These are phyloP conservation scores for Chroicocephalus ridibundus DNA, from an alignment of 2,113 vertebrate species.

Conservation along the genomic window DNA sequence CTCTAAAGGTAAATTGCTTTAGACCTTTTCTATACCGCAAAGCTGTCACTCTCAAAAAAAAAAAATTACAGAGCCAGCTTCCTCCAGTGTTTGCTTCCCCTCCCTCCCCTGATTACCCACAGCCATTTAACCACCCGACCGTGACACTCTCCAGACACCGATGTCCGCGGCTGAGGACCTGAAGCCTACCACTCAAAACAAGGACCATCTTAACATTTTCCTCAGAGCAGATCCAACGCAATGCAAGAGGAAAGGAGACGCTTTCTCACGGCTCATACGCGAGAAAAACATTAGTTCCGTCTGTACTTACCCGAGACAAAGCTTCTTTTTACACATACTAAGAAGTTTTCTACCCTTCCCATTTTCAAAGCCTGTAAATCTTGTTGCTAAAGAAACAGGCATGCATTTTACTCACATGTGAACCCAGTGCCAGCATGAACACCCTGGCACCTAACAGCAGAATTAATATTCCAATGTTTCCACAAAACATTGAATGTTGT, in stretches of 20 bases:
- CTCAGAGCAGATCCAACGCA: not conserved
- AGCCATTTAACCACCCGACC: not conserved
- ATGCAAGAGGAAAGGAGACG: not conserved
- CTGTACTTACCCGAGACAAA: not conserved
- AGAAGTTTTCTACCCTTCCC: not conserved
- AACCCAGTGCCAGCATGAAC: not conserved
- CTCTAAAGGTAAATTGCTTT: conserved; percentile 3
- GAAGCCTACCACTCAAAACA: not conserved
- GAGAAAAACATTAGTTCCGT: not conserved
- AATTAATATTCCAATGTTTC: not conserved
- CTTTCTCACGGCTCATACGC: not conserved
- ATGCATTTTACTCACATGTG: not conserved
- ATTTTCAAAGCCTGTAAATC: not conserved
- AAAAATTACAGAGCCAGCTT: not conserved
- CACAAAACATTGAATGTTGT: not conserved
- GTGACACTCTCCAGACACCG: not conserved
- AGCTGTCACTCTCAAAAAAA: not conserved
- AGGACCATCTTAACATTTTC: not conserved
- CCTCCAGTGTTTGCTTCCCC: not conserved
- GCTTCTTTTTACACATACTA: not conserved
- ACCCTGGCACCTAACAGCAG: not conserved
- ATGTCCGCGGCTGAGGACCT: not conserved
- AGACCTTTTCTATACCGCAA: not conserved
- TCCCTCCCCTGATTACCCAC: not conserved
- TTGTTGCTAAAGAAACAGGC: not conserved